Conservation (phyloP, 2,797 vertebrate species). For the Semaprochilodus insignis region DNA sequence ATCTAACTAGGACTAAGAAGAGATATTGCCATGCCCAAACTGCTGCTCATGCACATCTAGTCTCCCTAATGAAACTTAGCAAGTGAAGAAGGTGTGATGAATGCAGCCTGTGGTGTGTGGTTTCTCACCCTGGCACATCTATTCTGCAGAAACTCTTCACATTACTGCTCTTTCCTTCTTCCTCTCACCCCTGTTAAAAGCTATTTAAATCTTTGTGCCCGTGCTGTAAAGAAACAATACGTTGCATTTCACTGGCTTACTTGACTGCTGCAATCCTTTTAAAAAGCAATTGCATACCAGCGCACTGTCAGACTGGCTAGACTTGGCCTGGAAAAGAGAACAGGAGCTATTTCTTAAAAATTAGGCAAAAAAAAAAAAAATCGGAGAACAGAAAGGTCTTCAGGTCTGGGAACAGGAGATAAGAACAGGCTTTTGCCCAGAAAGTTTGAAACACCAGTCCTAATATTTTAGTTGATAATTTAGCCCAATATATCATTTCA, state of each 20-base stretch:
- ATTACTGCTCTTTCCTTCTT: not conserved
- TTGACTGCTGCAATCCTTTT: not conserved
- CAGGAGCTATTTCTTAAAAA: not conserved
- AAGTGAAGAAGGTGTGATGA: not conserved
- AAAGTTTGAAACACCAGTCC: no score
- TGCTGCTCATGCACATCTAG: not conserved
- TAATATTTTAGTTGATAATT: no score
- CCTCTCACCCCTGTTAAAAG: not conserved
- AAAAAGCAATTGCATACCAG: not conserved
- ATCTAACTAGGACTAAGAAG: not conserved
- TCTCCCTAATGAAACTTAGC: not conserved
- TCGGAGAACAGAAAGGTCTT: not conserved
- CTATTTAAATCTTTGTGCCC: not conserved
- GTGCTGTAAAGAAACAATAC: not conserved
- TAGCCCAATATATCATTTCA: no score
- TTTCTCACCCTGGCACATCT: not conserved
- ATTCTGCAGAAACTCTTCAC: not conserved
- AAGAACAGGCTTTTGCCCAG: not conserved
- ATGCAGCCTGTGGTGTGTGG: not conserved
- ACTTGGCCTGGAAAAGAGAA: not conserved
- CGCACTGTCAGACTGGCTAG: not conserved
- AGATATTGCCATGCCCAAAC: not conserved
- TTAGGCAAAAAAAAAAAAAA: no score
- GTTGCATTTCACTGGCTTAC: not conserved
- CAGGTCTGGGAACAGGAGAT: not conserved